Base-by-base conservation (phyloP, 1,140 invertebrate species). In the Scaptomyza hsui region DNA sequence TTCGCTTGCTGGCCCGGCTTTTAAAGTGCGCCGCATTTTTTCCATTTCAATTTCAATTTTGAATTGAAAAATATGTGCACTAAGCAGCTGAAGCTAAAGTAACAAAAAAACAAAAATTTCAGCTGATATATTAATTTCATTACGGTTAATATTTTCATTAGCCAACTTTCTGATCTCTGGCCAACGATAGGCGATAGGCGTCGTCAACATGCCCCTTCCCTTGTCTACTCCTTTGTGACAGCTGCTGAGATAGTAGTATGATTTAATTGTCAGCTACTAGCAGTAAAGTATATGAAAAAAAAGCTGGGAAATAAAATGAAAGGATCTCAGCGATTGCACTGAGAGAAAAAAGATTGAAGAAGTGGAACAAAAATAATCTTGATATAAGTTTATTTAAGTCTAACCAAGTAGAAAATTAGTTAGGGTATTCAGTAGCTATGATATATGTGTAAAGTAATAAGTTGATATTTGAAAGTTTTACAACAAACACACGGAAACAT, bases 61-160 rank as follows among this genome's bases (percentile, higher is more conserved):
- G 26, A 29, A 2, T n/a, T n/a, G 6, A 7, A 29, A 29, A 29
- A 26, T 26, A 45, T 10, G 4, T 35, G 29, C 19, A 37, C 29
- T 35, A 32, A 59, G 56, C 60, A 41, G 57, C 59, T 53, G 51
- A n/a, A 29, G 29, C 41, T 59, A 63, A 39, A 24, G 16, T 19
- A 53, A 32, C 41, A 52, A 72, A 67, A 29, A 37, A 44, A 24
- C n/a, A 39, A 51, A 18, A 45, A 47, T 61, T 48, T 41, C 60
- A 57, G 63, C 60, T 65, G 24, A 80, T 80, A 86, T 86, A 86
- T 86, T 78, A 80, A 86, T 82, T 88, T 86, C 82, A 88, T 82
- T 86, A 85, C 60, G 75, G 59, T 81, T 86, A 82, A 88, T 86
- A 86, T 88, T 86, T 88, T 86, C 78, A 86, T 86, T 86, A 86